Evolutionary conservation across 2,113 vertebrate species (phyloP).

Genomic region (Cyanoramphus novaezelandiae): DNA sequence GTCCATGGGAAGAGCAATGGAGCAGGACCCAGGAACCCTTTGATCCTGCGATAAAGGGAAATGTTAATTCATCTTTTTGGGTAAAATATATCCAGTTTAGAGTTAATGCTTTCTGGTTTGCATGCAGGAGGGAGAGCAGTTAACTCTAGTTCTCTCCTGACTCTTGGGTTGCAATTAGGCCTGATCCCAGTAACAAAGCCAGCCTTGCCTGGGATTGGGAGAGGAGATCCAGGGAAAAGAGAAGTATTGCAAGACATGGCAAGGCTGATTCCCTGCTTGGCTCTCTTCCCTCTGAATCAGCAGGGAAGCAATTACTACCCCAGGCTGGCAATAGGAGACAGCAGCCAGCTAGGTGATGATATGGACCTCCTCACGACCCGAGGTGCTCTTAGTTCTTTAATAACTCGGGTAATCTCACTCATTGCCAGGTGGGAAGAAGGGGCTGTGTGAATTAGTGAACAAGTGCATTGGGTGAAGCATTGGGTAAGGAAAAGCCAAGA

Average conservation of each 20-base stretch:
- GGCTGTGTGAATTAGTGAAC: neutral
- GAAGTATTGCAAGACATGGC: neutral
- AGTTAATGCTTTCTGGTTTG: neutral
- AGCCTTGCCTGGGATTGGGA: neutral
- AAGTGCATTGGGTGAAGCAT: neutral
- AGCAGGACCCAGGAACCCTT: neutral
- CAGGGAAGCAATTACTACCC: slow-evolving; percentile 33
- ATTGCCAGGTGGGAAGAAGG: neutral
- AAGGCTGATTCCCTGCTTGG: slow-evolving; percentile 24
- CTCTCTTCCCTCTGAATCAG: slow-evolving; percentile 34
- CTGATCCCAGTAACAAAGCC: neutral
- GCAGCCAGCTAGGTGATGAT: neutral
- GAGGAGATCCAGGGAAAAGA: slow-evolving; percentile 17
- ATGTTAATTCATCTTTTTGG: neutral
- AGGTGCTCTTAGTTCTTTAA: neutral
- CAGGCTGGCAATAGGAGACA: neutral
- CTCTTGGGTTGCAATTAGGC: neutral
- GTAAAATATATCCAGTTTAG: neutral
- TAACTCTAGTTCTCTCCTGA: neutral
- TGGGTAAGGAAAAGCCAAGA: neutral
- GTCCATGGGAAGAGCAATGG: neutral
- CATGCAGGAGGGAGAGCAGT: neutral
- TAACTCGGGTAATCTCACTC: neutral
- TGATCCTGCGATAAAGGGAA: neutral
- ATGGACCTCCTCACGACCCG: neutral